Percentiles rank a stretch among this genome's conserved stretches.
These are phyloP conservation scores for Aelia acuminata DNA, from an alignment of 2,888 invertebrate genomes.

Conservation along the genomic window DNA sequence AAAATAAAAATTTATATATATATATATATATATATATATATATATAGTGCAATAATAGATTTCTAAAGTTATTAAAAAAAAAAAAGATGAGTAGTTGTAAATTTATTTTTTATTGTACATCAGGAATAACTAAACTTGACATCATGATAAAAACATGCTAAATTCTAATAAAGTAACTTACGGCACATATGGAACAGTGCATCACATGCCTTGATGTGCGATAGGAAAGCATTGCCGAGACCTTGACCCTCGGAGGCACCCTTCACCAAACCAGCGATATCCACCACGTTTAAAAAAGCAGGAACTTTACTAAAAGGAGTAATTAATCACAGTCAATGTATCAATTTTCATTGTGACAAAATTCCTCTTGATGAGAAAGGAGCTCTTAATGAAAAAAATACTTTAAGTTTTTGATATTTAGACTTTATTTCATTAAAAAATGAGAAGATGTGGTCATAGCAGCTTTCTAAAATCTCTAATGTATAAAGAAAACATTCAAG, in stretches of 20 bases:
- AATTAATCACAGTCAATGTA: not conserved
- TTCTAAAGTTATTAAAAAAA: not conserved
- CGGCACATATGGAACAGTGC: constrained; percentile 97
- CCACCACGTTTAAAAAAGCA: constrained; percentile 96
- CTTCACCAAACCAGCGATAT: constrained; percentile 98
- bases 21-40: too few species aligned
- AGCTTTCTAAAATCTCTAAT: too few species aligned
- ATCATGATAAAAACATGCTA: not conserved
- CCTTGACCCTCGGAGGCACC: constrained; percentile 99
- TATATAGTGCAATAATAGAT: too few species aligned
- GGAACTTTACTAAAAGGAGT: constrained; percentile 92
- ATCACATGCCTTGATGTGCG: constrained; percentile 98
- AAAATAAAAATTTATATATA: too few species aligned
- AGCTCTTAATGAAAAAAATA: too few species aligned
- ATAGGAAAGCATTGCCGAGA: constrained; percentile 97
- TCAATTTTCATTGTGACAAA: too few species aligned
- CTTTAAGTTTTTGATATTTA: too few species aligned
- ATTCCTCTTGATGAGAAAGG: too few species aligned
- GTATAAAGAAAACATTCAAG: too few species aligned
- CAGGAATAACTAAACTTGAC: not conserved
- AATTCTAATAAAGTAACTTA: constrained; percentile 73
- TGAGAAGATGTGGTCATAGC: too few species aligned
- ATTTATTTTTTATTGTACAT: not conserved
- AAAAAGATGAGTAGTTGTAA: not conserved
- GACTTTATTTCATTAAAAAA: too few species aligned